Percentiles rank a stretch among this genome's conserved stretches.
phyloP scores from a whole-genome alignment of 2,797 vertebrate species.

The Fratercula arctica region DNA sequence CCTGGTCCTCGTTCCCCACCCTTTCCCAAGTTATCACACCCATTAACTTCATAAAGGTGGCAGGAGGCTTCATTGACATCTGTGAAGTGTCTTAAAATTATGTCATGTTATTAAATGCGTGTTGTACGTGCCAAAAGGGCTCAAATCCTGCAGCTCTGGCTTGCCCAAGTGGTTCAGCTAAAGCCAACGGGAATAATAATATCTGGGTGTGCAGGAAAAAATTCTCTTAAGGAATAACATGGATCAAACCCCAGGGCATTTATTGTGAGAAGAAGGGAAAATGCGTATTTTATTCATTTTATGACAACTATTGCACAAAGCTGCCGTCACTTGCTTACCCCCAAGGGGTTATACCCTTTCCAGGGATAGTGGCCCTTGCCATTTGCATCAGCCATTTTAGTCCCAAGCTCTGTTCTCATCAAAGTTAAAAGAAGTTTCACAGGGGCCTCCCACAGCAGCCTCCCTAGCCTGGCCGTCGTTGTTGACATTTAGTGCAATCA shows the following conservation, averaged over 20 bases:
- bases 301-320: background rate
- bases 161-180: constrained; percentile 5
- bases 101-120: background rate
- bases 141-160: constrained; percentile 1
- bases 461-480: background rate
- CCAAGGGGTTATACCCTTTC: background rate
- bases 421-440: constrained; percentile 37
- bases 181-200: constrained; percentile 30
- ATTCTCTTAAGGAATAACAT: background rate
- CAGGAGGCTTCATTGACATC: constrained; percentile 3
- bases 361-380: background rate
- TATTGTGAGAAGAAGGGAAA: background rate
- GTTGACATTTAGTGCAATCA: constrained; percentile 31
- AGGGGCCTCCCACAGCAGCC: background rate
- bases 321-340: background rate
- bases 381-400: background rate
- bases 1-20: background rate
- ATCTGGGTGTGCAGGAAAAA: background rate
- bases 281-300: background rate
- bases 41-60: constrained; percentile 1
- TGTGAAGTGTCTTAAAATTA: constrained; percentile 16
- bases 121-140: background rate
- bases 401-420: background rate
- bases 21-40: background rate
- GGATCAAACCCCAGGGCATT: background rate